A percentile compares a stretch with the other conserved stretches of the same genome.
Evolutionary conservation across 1,140 invertebrate genomes (phyloP).

Genomic region (Drosophila pruinosa): DNA sequence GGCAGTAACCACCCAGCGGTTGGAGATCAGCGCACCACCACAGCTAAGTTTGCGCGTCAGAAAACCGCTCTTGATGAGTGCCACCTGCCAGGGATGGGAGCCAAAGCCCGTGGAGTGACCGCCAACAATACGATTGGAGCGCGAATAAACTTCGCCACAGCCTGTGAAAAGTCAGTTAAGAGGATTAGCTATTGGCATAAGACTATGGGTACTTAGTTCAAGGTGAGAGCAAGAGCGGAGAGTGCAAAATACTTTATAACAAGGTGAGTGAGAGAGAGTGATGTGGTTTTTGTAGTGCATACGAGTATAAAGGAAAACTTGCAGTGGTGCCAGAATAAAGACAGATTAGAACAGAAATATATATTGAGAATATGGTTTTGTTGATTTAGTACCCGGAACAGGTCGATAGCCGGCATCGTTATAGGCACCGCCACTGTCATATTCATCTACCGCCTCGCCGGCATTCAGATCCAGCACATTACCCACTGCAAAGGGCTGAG

Average conservation of each 20-base stretch:
- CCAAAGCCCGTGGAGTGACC: conserved; percentile 94
- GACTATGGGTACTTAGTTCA: neutral
- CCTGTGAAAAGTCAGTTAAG: conserved; percentile 84
- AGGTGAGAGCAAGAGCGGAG: conserved; percentile 11
- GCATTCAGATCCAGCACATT: conserved; percentile 77
- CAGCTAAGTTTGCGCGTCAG: conserved; percentile 95
- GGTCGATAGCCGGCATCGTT: conserved; percentile 74
- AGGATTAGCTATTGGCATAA: neutral
- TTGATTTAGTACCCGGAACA: conserved; percentile 76
- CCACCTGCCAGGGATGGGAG: conserved; percentile 97
- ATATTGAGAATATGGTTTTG: conserved; percentile 29
- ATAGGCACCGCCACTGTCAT: conserved; percentile 51
- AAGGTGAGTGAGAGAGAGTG: conserved; percentile 7
- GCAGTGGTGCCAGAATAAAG: conserved; percentile 16
- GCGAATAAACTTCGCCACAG: conserved; percentile 93
- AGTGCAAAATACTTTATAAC: conserved; percentile 8
- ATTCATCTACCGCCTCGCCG: conserved; percentile 74
- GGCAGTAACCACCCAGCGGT: conserved; percentile 94
- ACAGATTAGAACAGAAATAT: conserved; percentile 14
- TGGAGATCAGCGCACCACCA: conserved; percentile 94
- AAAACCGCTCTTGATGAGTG: conserved; percentile 95
- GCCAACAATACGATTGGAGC: conserved; percentile 96
- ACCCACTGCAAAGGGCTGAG: conserved; percentile 75
- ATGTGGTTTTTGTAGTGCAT: conserved; percentile 14
- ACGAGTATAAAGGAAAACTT: conserved; percentile 26